Percentiles rank a stretch among this genome's conserved stretches.
These are phyloP conservation scores for Salmo trutta DNA, from an alignment of 2,797 vertebrate species.

Conservation along the genomic window DNA sequence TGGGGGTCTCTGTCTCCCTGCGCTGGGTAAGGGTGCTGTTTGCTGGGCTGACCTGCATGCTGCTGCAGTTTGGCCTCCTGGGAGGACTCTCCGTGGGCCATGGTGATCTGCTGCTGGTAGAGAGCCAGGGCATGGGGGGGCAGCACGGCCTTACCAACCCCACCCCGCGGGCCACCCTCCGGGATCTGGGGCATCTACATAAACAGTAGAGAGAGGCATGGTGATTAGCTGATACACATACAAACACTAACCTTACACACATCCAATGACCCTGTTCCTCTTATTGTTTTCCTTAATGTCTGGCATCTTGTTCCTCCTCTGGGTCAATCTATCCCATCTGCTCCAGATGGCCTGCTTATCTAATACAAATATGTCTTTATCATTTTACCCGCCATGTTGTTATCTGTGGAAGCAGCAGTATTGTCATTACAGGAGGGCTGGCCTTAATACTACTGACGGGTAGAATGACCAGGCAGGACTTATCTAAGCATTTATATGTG, in stretches of 20 bases:
- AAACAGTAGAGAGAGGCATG: conserved; percentile 12
- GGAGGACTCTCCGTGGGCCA: conserved; percentile 87
- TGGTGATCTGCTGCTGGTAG: conserved; percentile 94
- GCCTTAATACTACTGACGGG: conserved; percentile 19
- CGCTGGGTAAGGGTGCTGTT: conserved; percentile 76
- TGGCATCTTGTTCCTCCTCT: conserved; percentile 46
- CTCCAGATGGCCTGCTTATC: conserved; percentile 57
- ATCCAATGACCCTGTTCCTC: conserved; percentile 25
- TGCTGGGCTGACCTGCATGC: conserved; percentile 73
- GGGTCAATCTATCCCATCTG: conserved; percentile 43
- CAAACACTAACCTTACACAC: neutral
- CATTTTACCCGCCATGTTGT: conserved; percentile 44
- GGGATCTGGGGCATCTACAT: conserved; percentile 74
- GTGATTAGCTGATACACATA: conserved; percentile 6
- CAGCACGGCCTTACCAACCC: conserved; percentile 64
- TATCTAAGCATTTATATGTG: conserved; percentile 4
- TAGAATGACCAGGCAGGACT: neutral
- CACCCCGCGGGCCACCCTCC: conserved; percentile 63
- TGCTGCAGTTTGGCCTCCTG: conserved; percentile 83
- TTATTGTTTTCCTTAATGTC: conserved; percentile 41
- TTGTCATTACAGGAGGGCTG: conserved; percentile 13
- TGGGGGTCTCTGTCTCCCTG: conserved; percentile 63
- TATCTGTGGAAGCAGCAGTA: conserved; percentile 37
- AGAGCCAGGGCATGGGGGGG: conserved; percentile 77
- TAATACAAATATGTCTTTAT: conserved; percentile 56